These are phyloP conservation scores for Bathynomus jamesi DNA, from an alignment of 1,140 invertebrate species.

Conservation along the genomic window DNA sequence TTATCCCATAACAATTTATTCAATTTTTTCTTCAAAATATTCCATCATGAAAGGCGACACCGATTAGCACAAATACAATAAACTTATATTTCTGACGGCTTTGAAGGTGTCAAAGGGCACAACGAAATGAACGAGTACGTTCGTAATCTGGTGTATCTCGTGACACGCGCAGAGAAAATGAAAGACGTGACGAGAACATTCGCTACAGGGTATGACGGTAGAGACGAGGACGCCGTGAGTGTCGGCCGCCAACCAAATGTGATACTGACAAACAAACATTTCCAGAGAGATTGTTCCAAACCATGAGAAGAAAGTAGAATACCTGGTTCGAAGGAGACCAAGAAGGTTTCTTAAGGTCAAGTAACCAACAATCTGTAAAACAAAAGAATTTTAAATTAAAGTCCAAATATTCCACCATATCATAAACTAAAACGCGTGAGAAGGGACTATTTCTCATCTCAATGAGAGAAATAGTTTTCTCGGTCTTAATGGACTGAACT, in stretches of 20 bases:
- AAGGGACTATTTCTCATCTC: background rate
- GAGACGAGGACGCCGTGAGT: constrained; percentile 70
- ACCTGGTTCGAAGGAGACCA: constrained; percentile 69
- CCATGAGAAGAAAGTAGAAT: constrained; percentile 88
- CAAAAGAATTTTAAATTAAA: background rate
- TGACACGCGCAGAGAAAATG: constrained; percentile 90
- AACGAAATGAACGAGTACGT: constrained; percentile 65
- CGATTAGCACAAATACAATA: constrained; percentile 80
- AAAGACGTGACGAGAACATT: constrained; percentile 91
- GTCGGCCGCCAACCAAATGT: constrained; percentile 92
- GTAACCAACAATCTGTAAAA: constrained; percentile 69
- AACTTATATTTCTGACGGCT: constrained; percentile 72
- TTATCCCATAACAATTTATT: too few species aligned
- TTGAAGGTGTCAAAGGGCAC: constrained; percentile 59
- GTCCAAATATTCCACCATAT: background rate
- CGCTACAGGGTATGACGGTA: constrained; percentile 82
- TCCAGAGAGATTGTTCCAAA: constrained; percentile 90
- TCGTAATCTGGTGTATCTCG: constrained; percentile 75
- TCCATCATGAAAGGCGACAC: constrained; percentile 83
- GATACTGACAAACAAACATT: constrained; percentile 85
- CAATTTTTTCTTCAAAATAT: constrained; percentile 68
- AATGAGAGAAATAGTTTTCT: background rate
- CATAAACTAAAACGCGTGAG: background rate
- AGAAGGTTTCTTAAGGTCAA: constrained; percentile 78
- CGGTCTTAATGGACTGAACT: too few species aligned